Evolutionary conservation across 2,797 vertebrate species (phyloP), one percentile per base, ranked within the genome.

Genomic region (Onychomys torridus): DNA sequence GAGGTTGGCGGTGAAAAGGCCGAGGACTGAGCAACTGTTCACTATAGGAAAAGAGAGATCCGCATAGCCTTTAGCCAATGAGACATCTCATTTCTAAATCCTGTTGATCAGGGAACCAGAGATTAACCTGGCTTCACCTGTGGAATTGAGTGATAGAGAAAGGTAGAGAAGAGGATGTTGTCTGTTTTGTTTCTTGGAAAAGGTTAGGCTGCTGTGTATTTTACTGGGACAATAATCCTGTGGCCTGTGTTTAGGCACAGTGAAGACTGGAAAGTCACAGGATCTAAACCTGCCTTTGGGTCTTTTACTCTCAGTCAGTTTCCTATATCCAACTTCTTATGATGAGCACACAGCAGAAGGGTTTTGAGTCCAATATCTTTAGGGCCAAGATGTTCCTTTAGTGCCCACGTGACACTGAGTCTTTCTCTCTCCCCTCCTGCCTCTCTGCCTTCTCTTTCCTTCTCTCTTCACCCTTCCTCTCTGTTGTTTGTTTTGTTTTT

Each of bases 121-220:
- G 14, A 69, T n/a, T 69, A n/a, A n/a, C 67, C 16, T 69, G 67
- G 34, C 17, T 69, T 19, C 11, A 69, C 16, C 67, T 69, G 11
- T 3, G 0, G 6, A 34, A 6, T 69, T 14, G 2, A 1, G 2
- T 34, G 14, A 17, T 17, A 69, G 34, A 69, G 16, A n/a, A n/a
- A 69, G 8, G 13, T 8, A 17, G 67, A 69, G 61, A 3, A 34
- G 14, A n/a, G 0, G 32, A n/a, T 1, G 67, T n/a, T 14, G n/a
- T 69, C 14, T 69, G 13, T n/a, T 69, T 69, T 69, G 32, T n/a
- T 69, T n/a, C 16, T 69, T 69, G 14, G 2, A 19, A 69, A 69
- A n/a, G n/a, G 16, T 19, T 69, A 69, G 16, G 67, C 11, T n/a
- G 67, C 7, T n/a, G 16, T 69, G 67, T 8, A n/a, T 34, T 69